Evolutionary conservation across 2,797 vertebrate genomes (phyloP).

Genomic region (Anguilla megastoma): DNA sequence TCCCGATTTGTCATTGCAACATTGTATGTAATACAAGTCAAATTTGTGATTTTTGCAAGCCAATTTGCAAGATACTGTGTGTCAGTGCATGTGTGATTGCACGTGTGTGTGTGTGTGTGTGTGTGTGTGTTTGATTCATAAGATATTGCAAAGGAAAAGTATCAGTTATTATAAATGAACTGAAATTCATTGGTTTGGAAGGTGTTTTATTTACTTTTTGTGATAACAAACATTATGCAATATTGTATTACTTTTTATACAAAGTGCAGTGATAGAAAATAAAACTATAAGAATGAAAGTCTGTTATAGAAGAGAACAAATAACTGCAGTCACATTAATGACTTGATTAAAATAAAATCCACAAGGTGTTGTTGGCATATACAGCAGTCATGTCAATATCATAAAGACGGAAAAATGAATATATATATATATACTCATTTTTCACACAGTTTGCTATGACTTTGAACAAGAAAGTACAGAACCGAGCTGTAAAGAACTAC

Average conservation of each 20-base stretch:
- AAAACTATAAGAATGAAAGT: background rate
- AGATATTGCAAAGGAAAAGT: background rate
- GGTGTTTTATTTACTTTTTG: background rate
- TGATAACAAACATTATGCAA: background rate
- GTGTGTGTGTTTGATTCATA: background rate
- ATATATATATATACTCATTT: conserved; percentile 4
- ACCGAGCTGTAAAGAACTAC: background rate
- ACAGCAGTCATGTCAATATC: background rate
- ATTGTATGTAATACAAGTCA: background rate
- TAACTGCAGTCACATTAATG: background rate
- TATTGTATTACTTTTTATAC: background rate
- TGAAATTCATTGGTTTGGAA: background rate
- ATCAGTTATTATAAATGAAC: background rate
- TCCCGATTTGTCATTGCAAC: background rate
- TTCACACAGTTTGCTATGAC: background rate
- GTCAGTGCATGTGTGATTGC: background rate
- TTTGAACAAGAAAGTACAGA: background rate
- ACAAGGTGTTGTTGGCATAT: background rate
- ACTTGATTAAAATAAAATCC: background rate
- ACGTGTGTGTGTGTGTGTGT: background rate
- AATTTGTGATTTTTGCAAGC: background rate
- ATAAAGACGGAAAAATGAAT: background rate
- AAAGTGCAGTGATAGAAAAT: background rate
- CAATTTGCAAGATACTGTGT: background rate
- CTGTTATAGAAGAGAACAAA: background rate